phyloP scores from a whole-genome alignment of 2,113 vertebrate genomes.

The Planiliza haematocheilus region DNA sequence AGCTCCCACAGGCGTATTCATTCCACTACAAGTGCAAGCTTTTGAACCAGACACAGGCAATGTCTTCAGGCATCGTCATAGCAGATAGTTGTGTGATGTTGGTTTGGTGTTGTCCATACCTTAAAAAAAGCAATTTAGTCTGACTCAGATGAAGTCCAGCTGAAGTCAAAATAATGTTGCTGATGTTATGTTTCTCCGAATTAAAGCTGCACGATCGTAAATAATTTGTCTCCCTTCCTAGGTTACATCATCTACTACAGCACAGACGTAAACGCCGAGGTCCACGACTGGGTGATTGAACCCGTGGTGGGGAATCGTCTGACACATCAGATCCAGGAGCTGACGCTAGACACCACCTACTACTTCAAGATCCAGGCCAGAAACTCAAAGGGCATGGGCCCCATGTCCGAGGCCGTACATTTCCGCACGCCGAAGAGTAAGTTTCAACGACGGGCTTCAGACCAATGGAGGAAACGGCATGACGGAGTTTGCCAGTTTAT shows the following conservation, averaged over 20 bases:
- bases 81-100: no score
- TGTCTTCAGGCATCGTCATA: no score
- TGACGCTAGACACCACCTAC: slow-evolving; percentile 96
- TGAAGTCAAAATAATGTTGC: no score
- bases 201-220: not conserved
- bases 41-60: no score
- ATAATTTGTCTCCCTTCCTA: slow-evolving; percentile 48
- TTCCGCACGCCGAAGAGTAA: slow-evolving; percentile 98
- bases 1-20: no score
- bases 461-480: not conserved
- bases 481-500: not conserved
- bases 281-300: slow-evolving; percentile 98
- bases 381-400: slow-evolving; percentile 99
- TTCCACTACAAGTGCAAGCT: no score
- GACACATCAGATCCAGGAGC: slow-evolving; percentile 97
- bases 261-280: slow-evolving; percentile 95
- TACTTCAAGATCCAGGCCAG: slow-evolving; percentile 99
- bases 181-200: no score
- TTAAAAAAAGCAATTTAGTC: no score
- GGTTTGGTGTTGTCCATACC: no score
- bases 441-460: not conserved
- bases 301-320: slow-evolving; percentile 96
- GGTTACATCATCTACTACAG: slow-evolving; percentile 99
- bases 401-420: slow-evolving; percentile 96
- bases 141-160: no score